These are phyloP conservation scores for Callithrix jacchus DNA, from an alignment of 2,113 vertebrate species.

Conservation along the genomic window DNA sequence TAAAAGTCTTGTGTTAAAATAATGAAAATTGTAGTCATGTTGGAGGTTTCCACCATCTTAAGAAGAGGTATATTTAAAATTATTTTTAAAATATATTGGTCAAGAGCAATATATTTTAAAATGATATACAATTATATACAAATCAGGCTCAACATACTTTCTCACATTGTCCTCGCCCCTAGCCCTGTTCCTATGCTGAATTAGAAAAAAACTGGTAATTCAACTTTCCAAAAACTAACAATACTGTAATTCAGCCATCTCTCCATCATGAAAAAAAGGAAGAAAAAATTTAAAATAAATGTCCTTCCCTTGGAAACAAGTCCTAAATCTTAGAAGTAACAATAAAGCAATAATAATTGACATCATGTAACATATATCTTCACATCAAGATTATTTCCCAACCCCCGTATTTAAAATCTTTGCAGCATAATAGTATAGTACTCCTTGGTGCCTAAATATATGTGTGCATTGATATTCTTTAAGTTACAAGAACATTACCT, in stretches of 20 bases:
- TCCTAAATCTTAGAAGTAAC: conserved; percentile 23
- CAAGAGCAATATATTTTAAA: not conserved
- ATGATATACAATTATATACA: no score
- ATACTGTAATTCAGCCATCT: not conserved
- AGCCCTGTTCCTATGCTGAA: not conserved
- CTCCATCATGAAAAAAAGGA: not conserved
- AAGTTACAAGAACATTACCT: conserved; percentile 46
- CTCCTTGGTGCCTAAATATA: conserved; percentile 2
- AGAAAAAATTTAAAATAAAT: conserved; percentile 37
- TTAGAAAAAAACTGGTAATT: conserved; percentile 1
- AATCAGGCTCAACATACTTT: not conserved
- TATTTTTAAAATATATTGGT: not conserved
- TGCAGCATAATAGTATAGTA: not conserved
- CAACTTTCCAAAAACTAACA: conserved; percentile 3
- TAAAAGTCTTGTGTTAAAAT: not conserved
- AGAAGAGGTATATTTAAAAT: conserved; percentile 12
- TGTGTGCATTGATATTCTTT: not conserved
- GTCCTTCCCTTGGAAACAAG: not conserved
- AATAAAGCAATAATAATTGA: conserved; percentile 4
- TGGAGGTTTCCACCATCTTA: not conserved
- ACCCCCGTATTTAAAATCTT: not conserved
- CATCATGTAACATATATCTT: not conserved
- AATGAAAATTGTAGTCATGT: not conserved
- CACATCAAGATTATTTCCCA: not conserved
- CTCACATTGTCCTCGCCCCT: not conserved